These are phyloP conservation scores for Seriola aureovittata DNA, from an alignment of 2,113 vertebrate species.

Conservation along the genomic window DNA sequence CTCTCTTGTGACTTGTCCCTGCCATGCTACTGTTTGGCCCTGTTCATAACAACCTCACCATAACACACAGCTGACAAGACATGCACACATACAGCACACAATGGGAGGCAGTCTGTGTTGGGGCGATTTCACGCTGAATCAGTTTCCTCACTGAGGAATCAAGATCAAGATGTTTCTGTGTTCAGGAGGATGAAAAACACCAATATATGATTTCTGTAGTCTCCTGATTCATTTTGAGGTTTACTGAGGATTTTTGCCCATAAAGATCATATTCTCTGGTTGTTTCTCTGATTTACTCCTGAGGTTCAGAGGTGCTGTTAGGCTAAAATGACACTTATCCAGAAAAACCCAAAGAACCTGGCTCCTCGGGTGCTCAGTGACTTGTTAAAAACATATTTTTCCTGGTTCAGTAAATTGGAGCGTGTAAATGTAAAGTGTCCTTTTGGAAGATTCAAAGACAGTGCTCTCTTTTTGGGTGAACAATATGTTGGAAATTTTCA, in stretches of 20 bases:
- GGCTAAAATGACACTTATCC: too few species aligned
- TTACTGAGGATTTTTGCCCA: too few species aligned
- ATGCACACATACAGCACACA: not conserved
- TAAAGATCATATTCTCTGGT: too few species aligned
- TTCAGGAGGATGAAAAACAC: not conserved
- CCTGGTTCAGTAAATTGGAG: too few species aligned
- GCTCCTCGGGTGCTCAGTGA: too few species aligned
- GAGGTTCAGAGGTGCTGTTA: too few species aligned
- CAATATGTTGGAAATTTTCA: not conserved
- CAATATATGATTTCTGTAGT: not conserved
- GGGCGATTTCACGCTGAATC: not conserved
- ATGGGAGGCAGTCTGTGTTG: not conserved
- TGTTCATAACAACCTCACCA: slow-evolving; percentile 25
- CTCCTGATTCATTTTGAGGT: too few species aligned
- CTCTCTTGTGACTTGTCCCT: slow-evolving; percentile 20
- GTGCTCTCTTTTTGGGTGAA: not conserved
- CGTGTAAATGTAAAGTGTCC: too few species aligned
- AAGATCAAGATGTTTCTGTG: not conserved
- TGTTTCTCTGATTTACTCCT: too few species aligned
- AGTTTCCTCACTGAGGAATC: not conserved
- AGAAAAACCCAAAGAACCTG: too few species aligned
- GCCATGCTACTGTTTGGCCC: slow-evolving; percentile 4
- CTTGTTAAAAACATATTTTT: too few species aligned
- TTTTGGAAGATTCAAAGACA: too few species aligned
- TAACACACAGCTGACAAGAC: slow-evolving; percentile 12